Base-by-base conservation (phyloP, 2,113 vertebrate species). In the Trematomus loennbergii region DNA sequence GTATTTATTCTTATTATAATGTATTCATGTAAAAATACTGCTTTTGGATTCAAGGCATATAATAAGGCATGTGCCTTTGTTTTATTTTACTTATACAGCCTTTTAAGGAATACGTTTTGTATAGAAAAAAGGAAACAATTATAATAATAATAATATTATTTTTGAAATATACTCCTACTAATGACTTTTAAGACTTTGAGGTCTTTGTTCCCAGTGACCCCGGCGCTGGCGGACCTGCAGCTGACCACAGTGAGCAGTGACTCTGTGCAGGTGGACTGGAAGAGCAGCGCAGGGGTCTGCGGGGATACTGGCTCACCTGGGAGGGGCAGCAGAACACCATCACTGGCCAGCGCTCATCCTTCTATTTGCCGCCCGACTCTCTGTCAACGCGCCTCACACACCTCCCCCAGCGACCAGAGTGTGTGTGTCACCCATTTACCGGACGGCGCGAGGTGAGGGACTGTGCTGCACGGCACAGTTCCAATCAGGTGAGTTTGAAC, bases 231-330 rank as follows among this genome's bases (percentile, higher is more conserved):
- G 3, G 95, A 95, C 84, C 93, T 96, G 64, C 94, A 94, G 89
- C 82, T 96, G 50, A 94, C 91, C 71, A 92, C 94, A 12, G 88
- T 94, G 78, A 93, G 93, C n/a, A 93, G 91, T 46, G 91, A 94
- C 85, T 90, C 94, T 0, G 93, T 97, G 79, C 91, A 87, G 80
- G 96, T 96, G 0, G 92, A 95, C 1, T 98, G 97, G 97, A 95
- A 94, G 55, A 57, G 95, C 0, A 92, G 93, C 0, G 83, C 12
- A 0, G 89, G 93, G 86, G 91, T 0, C 92, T 97, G 13, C 95
- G 86, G 0, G 96, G 96, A 0, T 98, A 97, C 95, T 94, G 92
- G 45, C 93, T 98, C 53, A 94, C 96, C 17, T 97, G 97, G 96
- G 89, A 94, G 91, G 61, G 88, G 60, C 79, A 79, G 74, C 49